Evolutionary conservation across 2,888 invertebrate genomes (phyloP).

Genomic region (Ophion slaviceki): DNA sequence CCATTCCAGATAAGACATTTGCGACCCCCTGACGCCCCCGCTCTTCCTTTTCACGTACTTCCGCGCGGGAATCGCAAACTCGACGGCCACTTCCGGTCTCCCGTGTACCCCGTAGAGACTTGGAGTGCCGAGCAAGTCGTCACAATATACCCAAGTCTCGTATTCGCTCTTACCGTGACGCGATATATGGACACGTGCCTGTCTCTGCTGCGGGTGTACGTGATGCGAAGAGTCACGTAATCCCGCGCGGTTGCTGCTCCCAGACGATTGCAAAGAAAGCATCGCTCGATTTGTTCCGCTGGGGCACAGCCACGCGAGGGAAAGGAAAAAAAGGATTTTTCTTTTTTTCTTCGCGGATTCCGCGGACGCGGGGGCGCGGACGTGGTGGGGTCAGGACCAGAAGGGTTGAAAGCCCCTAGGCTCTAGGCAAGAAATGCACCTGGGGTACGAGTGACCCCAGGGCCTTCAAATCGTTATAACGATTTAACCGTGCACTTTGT

Average conservation of each 20-base stretch:
- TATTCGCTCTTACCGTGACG: not conserved
- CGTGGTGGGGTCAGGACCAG: too few relatives aligned
- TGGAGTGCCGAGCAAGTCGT: not conserved
- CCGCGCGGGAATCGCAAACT: conserved; percentile 49
- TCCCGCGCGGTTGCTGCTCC: conserved; percentile 9
- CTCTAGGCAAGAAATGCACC: too few relatives aligned
- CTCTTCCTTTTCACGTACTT: conserved; percentile 34
- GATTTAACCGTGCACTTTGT: too few relatives aligned
- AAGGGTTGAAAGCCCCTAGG: too few relatives aligned
- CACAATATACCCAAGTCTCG: conserved; percentile 1
- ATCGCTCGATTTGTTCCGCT: not conserved
- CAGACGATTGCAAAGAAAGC: conserved; percentile 30
- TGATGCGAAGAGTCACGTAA: conserved; percentile 7
- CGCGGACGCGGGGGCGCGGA: too few relatives aligned
- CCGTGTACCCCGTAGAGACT: conserved; percentile 15
- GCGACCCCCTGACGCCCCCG: too few relatives aligned
- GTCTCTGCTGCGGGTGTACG: not conserved
- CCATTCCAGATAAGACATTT: too few relatives aligned
- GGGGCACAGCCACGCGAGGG: too few relatives aligned
- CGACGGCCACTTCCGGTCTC: conserved; percentile 64
- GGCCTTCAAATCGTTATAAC: too few relatives aligned
- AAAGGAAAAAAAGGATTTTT: not conserved
- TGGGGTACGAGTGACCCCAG: too few relatives aligned
- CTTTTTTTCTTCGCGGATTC: too few relatives aligned
- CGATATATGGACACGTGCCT: not conserved